These are phyloP conservation scores for Sebastes ruberrimus DNA, from an alignment of 2,797 vertebrate species.

Conservation along the genomic window DNA sequence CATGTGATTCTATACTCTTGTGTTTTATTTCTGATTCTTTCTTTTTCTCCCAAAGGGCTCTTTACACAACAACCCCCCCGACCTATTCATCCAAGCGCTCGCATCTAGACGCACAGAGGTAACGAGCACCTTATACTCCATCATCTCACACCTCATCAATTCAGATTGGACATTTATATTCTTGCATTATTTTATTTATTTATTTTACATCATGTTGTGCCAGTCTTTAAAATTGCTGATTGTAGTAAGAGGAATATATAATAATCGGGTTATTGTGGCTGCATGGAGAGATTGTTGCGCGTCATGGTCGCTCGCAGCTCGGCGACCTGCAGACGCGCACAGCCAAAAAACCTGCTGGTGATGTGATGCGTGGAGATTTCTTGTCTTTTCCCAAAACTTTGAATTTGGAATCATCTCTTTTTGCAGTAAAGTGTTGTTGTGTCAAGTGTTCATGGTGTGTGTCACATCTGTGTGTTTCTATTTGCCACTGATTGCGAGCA, in stretches of 20 bases:
- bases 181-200: neutral
- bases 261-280: slow-evolving; percentile 25
- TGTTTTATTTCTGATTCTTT: slow-evolving; percentile 44
- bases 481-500: slow-evolving; percentile 2
- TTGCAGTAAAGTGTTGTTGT: neutral
- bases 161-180: slow-evolving; percentile 4
- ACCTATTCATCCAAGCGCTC: slow-evolving; percentile 54
- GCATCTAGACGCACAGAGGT: slow-evolving; percentile 70
- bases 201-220: neutral
- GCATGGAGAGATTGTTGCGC: slow-evolving; percentile 39
- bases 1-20: slow-evolving; percentile 40
- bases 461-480: neutral
- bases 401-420: slow-evolving; percentile 36
- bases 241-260: neutral
- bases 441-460: neutral
- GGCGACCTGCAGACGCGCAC: slow-evolving; percentile 65
- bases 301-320: slow-evolving; percentile 64
- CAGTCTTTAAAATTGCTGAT: slow-evolving; percentile 4
- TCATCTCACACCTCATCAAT: slow-evolving; percentile 40
- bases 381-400: slow-evolving; percentile 61
- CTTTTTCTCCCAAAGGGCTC: slow-evolving; percentile 48
- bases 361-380: slow-evolving; percentile 53
- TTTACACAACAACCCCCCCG: slow-evolving; percentile 45
- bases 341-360: slow-evolving; percentile 34
- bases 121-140: slow-evolving; percentile 63